Base-by-base conservation (phyloP, 2,888 invertebrate genomes). In the Vanessa cardui region DNA sequence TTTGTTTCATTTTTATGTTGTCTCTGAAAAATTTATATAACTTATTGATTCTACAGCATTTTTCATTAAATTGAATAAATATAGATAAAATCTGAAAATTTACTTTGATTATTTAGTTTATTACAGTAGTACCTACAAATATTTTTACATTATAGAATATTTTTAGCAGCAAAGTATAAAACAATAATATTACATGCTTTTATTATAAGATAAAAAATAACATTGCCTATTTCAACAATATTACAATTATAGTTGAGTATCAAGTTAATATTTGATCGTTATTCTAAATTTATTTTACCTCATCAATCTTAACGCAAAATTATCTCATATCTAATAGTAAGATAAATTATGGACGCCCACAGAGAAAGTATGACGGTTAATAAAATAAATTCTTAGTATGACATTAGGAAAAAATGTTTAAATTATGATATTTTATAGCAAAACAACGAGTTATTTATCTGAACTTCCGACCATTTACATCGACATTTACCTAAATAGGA, bases 401-500 rank as follows among this genome's bases (percentile, higher is more conserved):
- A 39, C 18, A 33, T 39, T 39, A 39, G n/a, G 3, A 56, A 46
- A 52, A 21, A 65, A 54, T 39, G 39, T 39, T 39, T 54, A 39
- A 46, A 18, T 33, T 59, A 46, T 26, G 21, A 58, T 20, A 47
- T 12, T 33, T 59, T 65, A 56, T 64, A 44, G 50, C 21, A 52
- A 58, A 58, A 60, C 58, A 64, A 62, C 58, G 61, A 64, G 62
- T 60, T 63, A 39, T 60, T 66, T 64, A 68, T 58, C 61, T 47
- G 52, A 69, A 69, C 64, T 64, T 64, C 62, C 44, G 16, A 63
- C 59, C 60, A 66, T 73, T 64, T 67, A 71, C 62, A 62, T 66
- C 68, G 69, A 68, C 72, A 74, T 69, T 72, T 73, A 71, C 70
- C 66, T 67, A 78, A 76, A 72, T 80, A 80, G 82, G 83, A 82